Conservation (phyloP, 2,888 invertebrate genomes). For the Hirtodrosophila histrioides region DNA sequence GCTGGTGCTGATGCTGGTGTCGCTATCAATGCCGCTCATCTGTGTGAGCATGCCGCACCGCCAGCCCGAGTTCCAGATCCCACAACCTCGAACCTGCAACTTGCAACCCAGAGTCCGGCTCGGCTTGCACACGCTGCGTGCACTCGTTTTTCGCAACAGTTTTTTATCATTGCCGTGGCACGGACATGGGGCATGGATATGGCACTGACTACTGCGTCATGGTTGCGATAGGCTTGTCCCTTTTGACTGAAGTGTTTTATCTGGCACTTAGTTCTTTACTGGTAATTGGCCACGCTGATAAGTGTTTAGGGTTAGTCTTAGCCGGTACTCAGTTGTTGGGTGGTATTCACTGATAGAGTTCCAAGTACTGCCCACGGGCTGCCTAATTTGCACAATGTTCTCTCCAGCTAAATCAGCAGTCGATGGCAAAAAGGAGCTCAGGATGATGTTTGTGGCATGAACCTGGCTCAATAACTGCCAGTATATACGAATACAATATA, state of each 20-base stretch:
- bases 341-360: constrained; percentile 51
- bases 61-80: too few species aligned
- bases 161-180: constrained; percentile 36
- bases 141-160: constrained; percentile 70
- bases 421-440: too few species aligned
- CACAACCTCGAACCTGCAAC: too few species aligned
- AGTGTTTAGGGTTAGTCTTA: constrained; percentile 29
- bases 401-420: too few species aligned
- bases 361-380: constrained; percentile 9
- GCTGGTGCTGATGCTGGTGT: constrained; percentile 3
- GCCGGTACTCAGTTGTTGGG: constrained; percentile 41
- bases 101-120: constrained; percentile 14
- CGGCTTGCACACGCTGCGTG: constrained; percentile 47
- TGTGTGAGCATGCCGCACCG: constrained; percentile 2
- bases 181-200: constrained; percentile 5
- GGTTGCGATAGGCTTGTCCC: constrained; percentile 38
- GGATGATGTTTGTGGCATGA: too few species aligned
- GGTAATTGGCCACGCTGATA: constrained; percentile 76
- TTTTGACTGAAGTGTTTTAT: constrained; percentile 67
- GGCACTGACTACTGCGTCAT: constrained; percentile 49
- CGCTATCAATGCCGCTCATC: constrained; percentile 33
- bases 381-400: background rate
- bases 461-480: too few species aligned
- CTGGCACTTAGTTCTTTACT: constrained; percentile 63
- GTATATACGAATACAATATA: too few species aligned